Percentiles rank a stretch among this genome's conserved stretches.
Conservation (phyloP, 2,113 vertebrate genomes). For the Myotis yumanensis region DNA sequence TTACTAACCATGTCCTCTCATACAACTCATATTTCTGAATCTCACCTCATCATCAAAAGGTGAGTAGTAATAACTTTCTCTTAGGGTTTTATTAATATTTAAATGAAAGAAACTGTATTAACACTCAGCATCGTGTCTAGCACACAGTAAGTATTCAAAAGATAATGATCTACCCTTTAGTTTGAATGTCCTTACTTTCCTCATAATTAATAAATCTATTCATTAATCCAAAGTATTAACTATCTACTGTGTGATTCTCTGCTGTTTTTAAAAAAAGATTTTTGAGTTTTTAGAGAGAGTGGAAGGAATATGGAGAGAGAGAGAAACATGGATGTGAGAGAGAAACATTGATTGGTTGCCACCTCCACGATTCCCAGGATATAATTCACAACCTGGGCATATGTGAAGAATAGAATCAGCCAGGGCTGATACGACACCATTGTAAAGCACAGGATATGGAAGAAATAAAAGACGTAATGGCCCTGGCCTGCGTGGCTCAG, state of each 20-base stretch:
- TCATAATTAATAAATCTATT: background rate
- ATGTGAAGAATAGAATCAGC: too few relatives aligned
- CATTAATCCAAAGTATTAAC: constrained; percentile 6
- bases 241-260: background rate
- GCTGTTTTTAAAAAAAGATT: too few relatives aligned
- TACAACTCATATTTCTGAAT: constrained; percentile 22
- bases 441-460: background rate
- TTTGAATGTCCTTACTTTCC: background rate
- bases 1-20: background rate
- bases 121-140: background rate
- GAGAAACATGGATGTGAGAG: too few relatives aligned
- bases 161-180: background rate
- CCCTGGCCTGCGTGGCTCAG: too few relatives aligned
- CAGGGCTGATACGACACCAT: too few relatives aligned
- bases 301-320: too few relatives aligned
- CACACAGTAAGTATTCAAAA: background rate
- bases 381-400: too few relatives aligned
- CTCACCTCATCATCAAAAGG: background rate
- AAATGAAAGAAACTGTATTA: background rate
- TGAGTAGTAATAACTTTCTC: constrained; percentile 13
- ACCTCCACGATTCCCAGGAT: too few relatives aligned
- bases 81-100: background rate
- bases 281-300: too few relatives aligned
- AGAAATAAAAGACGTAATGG: background rate
- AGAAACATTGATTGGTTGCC: too few relatives aligned